Evolutionary conservation across 2,888 invertebrate genomes (phyloP).

Genomic region (Sphecodes monilicornis): DNA sequence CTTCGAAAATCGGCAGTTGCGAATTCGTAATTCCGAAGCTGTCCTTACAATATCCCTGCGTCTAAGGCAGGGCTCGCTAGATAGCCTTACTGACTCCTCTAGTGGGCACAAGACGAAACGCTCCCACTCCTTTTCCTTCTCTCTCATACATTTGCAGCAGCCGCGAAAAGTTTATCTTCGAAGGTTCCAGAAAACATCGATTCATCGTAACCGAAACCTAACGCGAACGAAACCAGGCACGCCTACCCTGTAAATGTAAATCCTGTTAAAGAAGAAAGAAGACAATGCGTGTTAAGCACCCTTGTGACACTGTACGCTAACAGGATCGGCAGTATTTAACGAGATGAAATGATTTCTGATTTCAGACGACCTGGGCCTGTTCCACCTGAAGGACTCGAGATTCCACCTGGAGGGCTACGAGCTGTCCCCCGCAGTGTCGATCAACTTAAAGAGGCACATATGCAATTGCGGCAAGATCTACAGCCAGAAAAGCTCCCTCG

Average conservation of each 20-base stretch:
- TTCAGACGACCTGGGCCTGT: slow-evolving; percentile 35
- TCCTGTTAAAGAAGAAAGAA: slow-evolving; percentile 42
- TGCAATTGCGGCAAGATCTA: slow-evolving; percentile 80
- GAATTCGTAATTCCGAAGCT: no score
- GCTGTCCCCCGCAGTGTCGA: background rate
- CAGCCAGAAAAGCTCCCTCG: slow-evolving; percentile 79
- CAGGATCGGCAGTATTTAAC: slow-evolving; percentile 12
- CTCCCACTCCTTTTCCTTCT: no score
- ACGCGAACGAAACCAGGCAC: background rate
- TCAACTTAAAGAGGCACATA: slow-evolving; percentile 38
- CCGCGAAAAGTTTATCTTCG: no score
- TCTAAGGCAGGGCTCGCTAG: no score
- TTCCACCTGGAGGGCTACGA: slow-evolving; percentile 23
- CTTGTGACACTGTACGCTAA: background rate
- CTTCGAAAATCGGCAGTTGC: no score
- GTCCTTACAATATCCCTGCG: no score
- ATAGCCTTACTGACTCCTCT: no score
- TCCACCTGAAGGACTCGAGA: slow-evolving; percentile 15
- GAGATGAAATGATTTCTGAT: slow-evolving; percentile 39
- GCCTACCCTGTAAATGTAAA: background rate
- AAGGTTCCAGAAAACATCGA: background rate
- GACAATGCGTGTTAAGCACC: slow-evolving; percentile 16
- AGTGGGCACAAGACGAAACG: no score
- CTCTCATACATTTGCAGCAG: no score
- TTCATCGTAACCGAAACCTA: background rate